A percentile compares a stretch with the other conserved stretches of the same genome.
Evolutionary conservation across 2,888 invertebrate species (phyloP).

Genomic region (Parthenolecanium corni): DNA sequence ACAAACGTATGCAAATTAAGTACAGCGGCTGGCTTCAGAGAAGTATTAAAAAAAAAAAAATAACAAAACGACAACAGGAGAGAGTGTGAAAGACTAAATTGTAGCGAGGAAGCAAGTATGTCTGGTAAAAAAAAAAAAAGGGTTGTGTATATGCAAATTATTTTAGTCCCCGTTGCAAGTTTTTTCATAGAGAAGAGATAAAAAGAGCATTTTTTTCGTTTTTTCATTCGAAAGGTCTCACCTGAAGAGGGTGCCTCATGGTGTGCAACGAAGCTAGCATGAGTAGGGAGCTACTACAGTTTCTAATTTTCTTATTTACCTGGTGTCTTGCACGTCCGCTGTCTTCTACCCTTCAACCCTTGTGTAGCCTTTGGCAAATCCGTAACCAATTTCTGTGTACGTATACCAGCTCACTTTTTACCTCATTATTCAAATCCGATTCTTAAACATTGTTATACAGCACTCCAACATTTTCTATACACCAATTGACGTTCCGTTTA

Average conservation of each 20-base stretch:
- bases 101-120: too few relatives aligned
- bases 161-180: conserved; percentile 17
- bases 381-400: not conserved
- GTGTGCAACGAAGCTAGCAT: too few relatives aligned
- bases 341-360: too few relatives aligned
- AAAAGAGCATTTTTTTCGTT: not conserved
- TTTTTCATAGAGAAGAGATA: conserved; percentile 3
- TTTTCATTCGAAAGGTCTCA: too few relatives aligned
- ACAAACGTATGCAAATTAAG: conserved; percentile 27
- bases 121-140: conserved; percentile 13
- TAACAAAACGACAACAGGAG: too few relatives aligned
- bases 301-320: too few relatives aligned
- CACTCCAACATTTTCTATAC: conserved; percentile 13
- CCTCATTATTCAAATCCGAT: conserved; percentile 26
- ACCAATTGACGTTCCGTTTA: conserved; percentile 23
- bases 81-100: too few relatives aligned
- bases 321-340: too few relatives aligned
- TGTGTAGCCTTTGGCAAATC: not conserved
- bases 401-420: not conserved
- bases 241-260: too few relatives aligned
- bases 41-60: conserved; percentile 12
- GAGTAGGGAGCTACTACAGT: too few relatives aligned
- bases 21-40: conserved; percentile 25
- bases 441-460: conserved; percentile 22
- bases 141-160: conserved; percentile 27